phyloP scores from a whole-genome alignment of 2,888 invertebrate genomes.

The Drepanosiphum platanoidis region DNA sequence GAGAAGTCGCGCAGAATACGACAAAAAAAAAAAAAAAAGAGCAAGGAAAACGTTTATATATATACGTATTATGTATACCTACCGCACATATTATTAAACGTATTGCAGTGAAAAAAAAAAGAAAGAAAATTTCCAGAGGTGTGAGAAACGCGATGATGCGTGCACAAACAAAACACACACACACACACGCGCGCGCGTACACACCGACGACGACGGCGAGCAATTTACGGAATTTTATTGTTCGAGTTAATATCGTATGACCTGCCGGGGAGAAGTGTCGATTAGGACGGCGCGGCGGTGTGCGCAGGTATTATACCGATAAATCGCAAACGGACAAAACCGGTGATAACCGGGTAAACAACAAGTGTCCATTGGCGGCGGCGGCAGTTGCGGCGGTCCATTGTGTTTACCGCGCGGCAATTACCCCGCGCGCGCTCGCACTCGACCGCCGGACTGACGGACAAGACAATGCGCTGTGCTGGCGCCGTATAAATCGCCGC shows the following conservation, averaged over 20 bases:
- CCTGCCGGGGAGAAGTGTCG: conserved; percentile 34
- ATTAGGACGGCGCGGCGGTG: background rate
- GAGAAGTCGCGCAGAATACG: background rate
- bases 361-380: conserved; percentile 60
- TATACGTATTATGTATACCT: too few species aligned
- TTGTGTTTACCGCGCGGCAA: conserved; percentile 58
- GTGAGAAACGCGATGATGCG: conserved; percentile 51
- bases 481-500: conserved; percentile 62
- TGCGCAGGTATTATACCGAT: conserved; percentile 7
- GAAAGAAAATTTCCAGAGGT: conserved; percentile 43
- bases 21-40: background rate
- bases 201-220: conserved; percentile 27
- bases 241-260: conserved; percentile 28
- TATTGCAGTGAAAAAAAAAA: background rate
- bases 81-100: background rate
- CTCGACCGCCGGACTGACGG: conserved; percentile 39
- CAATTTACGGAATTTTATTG: conserved; percentile 61
- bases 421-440: conserved; percentile 57
- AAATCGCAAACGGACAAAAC: conserved; percentile 51
- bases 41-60: background rate
- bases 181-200: background rate
- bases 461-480: conserved; percentile 60
- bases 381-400: conserved; percentile 46
- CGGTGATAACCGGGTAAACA: conserved; percentile 58
- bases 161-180: conserved; percentile 16